phyloP scores from a whole-genome alignment of 2,888 invertebrate species.

The Mythimna impura region DNA sequence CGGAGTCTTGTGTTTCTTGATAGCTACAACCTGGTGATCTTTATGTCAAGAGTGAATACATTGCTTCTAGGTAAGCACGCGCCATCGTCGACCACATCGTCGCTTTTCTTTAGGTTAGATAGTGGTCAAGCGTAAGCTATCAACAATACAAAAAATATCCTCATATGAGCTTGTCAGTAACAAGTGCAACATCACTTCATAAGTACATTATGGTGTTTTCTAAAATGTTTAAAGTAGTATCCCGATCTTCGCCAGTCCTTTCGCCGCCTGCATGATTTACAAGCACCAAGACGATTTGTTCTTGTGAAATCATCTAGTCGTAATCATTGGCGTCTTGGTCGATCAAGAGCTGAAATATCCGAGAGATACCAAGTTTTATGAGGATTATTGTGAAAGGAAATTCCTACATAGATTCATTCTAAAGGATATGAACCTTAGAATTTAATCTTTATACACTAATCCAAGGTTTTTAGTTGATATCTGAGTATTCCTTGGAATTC shows the following conservation, averaged over 20 bases:
- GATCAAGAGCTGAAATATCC: no score
- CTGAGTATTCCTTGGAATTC: slow-evolving; percentile 21
- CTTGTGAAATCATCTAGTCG: background rate
- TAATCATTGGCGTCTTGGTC: background rate
- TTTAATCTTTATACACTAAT: background rate
- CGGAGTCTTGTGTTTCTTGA: no score
- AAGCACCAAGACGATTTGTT: background rate
- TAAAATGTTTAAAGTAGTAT: background rate
- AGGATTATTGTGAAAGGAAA: background rate
- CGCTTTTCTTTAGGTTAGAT: no score
- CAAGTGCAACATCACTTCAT: background rate
- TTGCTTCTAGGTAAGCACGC: no score
- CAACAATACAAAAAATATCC: no score
- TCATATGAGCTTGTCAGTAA: background rate
- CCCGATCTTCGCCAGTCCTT: no score
- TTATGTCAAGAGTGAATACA: no score
- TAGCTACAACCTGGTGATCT: no score
- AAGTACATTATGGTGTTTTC: background rate
- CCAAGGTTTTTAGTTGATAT: background rate
- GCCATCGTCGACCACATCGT: no score
- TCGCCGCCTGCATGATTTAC: background rate
- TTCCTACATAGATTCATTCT: background rate
- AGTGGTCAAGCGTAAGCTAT: no score
- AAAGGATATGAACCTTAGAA: background rate
- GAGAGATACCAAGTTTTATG: background rate